Conservation (phyloP, 64 coral and sea anemone species). For the Dendrophyllia cribrosa region DNA sequence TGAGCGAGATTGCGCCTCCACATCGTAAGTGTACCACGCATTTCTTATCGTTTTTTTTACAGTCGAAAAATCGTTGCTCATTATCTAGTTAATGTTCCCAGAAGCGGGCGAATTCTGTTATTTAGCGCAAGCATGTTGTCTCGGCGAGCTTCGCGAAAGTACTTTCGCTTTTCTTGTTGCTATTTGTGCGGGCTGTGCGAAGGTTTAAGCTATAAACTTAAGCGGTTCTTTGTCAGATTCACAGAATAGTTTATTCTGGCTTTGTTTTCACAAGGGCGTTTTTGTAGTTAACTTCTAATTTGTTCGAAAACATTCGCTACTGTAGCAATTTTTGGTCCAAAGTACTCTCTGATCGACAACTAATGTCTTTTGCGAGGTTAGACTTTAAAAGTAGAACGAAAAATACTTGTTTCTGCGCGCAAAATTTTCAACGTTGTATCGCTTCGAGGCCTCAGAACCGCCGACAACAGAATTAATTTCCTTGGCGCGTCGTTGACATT, state of each 20-base stretch:
- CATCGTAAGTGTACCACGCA: conserved; percentile 7
- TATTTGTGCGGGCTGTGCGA: neutral
- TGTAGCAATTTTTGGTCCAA: neutral
- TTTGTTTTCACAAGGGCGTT: conserved; percentile 32
- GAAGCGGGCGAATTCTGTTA: conserved; percentile 15
- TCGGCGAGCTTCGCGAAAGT: neutral
- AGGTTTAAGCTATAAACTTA: neutral
- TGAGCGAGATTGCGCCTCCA: neutral
- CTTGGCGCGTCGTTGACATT: conserved; percentile 1
- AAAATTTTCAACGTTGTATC: conserved; percentile 11
- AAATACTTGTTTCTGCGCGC: neutral
- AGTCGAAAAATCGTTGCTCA: neutral
- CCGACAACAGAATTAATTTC: conserved; percentile 45
- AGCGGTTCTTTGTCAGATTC: neutral
- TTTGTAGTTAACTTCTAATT: conserved; percentile 20
- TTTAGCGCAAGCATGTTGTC: neutral
- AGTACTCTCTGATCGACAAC: neutral
- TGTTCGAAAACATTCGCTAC: conserved; percentile 2
- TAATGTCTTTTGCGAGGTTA: neutral
- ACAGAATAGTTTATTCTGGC: neutral
- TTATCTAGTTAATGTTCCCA: neutral
- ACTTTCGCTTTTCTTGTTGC: neutral
- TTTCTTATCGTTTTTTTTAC: conserved; percentile 7
- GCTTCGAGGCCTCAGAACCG: neutral
- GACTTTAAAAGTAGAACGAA: neutral